Conservation (phyloP, 2,797 vertebrate species). For the Mionectes olivaceus region DNA sequence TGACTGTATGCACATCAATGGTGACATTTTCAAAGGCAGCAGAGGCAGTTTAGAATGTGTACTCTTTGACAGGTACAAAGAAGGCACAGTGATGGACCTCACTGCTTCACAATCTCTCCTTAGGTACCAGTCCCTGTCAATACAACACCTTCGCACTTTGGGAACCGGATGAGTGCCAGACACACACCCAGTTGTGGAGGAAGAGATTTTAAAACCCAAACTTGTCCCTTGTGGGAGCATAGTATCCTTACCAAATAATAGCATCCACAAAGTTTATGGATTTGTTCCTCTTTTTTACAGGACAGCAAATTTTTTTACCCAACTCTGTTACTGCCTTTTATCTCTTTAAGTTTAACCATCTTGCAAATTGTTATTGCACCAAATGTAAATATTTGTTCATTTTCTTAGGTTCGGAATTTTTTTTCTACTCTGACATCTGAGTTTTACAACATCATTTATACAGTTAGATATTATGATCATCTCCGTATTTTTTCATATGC, state of each 20-base stretch:
- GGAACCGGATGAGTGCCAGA: background rate
- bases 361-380: background rate
- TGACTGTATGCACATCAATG: background rate
- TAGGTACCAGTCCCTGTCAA: background rate
- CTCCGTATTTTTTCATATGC: background rate
- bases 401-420: background rate
- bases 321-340: background rate
- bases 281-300: background rate
- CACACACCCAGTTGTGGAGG: fast-evolving
- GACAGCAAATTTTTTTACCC: background rate
- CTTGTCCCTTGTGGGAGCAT: background rate
- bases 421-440: background rate
- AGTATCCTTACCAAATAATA: background rate
- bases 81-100: background rate
- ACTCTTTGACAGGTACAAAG: background rate
- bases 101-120: background rate
- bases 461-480: background rate
- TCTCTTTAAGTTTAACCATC: background rate
- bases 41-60: background rate
- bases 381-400: background rate
- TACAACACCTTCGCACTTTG: background rate
- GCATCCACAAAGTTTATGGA: background rate
- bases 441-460: background rate
- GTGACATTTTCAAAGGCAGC: background rate
- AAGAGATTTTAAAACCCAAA: background rate